Evolutionary conservation across 2,888 invertebrate species (phyloP).

Genomic region (Phrixothrix hirtus): DNA sequence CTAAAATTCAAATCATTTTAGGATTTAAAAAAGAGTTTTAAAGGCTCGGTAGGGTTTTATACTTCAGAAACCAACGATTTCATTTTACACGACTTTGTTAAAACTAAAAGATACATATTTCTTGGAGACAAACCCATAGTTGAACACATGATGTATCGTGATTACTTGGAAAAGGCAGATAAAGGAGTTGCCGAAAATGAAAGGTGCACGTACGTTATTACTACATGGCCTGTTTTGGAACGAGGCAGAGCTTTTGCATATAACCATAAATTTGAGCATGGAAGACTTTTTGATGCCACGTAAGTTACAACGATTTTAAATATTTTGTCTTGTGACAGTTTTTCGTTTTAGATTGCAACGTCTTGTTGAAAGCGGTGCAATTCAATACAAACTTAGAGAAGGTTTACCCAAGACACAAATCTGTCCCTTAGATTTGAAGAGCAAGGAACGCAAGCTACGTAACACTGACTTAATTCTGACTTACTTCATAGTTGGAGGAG

Average conservation of each 20-base stretch:
- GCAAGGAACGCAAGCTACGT: constrained; percentile 71
- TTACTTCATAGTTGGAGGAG: constrained; percentile 69
- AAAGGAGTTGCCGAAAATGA: constrained; percentile 59
- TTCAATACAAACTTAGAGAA: constrained; percentile 63
- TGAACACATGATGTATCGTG: constrained; percentile 67
- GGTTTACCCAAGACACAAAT: constrained; percentile 71
- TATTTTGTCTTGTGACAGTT: background rate
- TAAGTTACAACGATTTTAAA: constrained; percentile 50
- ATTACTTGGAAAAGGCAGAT: constrained; percentile 65
- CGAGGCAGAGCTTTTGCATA: constrained; percentile 71
- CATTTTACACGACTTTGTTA: constrained; percentile 52
- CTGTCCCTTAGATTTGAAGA: constrained; percentile 75
- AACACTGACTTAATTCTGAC: constrained; percentile 76
- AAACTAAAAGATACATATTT: constrained; percentile 57
- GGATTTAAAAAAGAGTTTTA: constrained; percentile 2
- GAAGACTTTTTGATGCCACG: constrained; percentile 66
- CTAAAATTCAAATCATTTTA: too few relatives aligned
- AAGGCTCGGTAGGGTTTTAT: constrained; percentile 38
- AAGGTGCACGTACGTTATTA: constrained; percentile 73
- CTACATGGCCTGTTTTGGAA: constrained; percentile 65
- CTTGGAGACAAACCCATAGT: constrained; percentile 68
- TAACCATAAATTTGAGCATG: constrained; percentile 61
- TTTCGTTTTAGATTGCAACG: constrained; percentile 61
- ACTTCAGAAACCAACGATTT: constrained; percentile 45
- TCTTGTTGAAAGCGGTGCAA: constrained; percentile 71